Conservation (phyloP, 2,888 invertebrate genomes). For the Dicycla oo region DNA sequence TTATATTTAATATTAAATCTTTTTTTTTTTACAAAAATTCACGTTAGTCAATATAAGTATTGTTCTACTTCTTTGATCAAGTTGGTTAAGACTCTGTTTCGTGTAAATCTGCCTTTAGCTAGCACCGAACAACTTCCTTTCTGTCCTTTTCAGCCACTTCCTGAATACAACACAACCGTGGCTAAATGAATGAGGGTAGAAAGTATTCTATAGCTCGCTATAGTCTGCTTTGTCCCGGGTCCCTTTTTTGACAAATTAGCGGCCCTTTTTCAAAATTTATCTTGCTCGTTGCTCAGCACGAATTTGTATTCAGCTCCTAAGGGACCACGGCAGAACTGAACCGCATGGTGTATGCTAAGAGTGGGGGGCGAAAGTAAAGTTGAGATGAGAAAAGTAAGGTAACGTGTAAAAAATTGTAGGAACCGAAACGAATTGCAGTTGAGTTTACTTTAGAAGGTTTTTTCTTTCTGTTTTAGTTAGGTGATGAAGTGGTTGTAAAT, state of each 20-base stretch:
- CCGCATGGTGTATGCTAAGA: slow-evolving; percentile 31
- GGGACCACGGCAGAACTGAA: slow-evolving; percentile 19
- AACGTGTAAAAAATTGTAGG: not conserved
- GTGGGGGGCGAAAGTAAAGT: slow-evolving; percentile 10
- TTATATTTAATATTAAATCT: too few species aligned
- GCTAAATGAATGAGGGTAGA: slow-evolving; percentile 17
- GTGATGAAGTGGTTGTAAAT: not conserved
- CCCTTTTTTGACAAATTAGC: slow-evolving; percentile 68
- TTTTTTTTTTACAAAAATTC: too few species aligned
- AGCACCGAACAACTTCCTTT: not conserved
- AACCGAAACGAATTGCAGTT: not conserved
- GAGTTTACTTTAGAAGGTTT: not conserved
- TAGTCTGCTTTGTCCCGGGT: slow-evolving; percentile 10
- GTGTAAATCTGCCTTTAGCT: not conserved
- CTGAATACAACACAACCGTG: not conserved
- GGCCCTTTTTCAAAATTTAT: slow-evolving; percentile 60
- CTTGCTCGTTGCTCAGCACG: slow-evolving; percentile 43
- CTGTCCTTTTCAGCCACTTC: not conserved
- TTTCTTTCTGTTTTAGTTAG: not conserved
- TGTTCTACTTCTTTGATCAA: not conserved
- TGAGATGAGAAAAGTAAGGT: not conserved
- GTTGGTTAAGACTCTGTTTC: not conserved
- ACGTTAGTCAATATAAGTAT: not conserved
- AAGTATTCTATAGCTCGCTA: slow-evolving; percentile 15
- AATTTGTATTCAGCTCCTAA: slow-evolving; percentile 66